Evolutionary conservation across 35 echinoderm and acorn worm species (phyloP).

Genomic region (Strongylocentrotus purpuratus): DNA sequence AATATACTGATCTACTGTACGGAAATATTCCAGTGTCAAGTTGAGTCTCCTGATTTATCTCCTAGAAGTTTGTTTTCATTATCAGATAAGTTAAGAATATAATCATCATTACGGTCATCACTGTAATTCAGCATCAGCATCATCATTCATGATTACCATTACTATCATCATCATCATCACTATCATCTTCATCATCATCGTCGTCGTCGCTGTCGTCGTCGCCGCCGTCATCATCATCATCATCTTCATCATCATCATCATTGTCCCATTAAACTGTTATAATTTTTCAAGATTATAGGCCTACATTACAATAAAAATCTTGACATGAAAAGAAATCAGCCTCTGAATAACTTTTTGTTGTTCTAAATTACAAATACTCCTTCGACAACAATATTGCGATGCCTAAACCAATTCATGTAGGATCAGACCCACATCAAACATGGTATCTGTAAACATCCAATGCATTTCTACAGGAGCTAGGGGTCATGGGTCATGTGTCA

Average conservation of each 20-base stretch:
- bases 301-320: too few species aligned
- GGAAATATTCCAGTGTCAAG: too few species aligned
- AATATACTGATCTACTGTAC: too few species aligned
- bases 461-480: background rate
- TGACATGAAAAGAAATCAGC: too few species aligned
- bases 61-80: too few species aligned
- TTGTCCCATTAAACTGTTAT: too few species aligned
- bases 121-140: background rate
- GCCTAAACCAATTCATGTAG: too few species aligned
- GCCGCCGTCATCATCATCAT: background rate
- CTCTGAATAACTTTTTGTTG: too few species aligned
- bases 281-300: too few species aligned
- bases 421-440: too few species aligned
- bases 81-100: too few species aligned
- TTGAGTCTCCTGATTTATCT: background rate
- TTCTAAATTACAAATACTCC: background rate
- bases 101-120: background rate
- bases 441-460: background rate
- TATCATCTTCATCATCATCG: background rate
- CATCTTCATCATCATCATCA: constrained; percentile 11
- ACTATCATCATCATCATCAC: background rate
- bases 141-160: background rate
- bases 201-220: background rate
- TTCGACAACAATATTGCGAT: too few species aligned
- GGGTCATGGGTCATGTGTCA: constrained; percentile 2